phyloP scores from a whole-genome alignment of 2,797 vertebrate genomes.

The Liasis olivaceus region DNA sequence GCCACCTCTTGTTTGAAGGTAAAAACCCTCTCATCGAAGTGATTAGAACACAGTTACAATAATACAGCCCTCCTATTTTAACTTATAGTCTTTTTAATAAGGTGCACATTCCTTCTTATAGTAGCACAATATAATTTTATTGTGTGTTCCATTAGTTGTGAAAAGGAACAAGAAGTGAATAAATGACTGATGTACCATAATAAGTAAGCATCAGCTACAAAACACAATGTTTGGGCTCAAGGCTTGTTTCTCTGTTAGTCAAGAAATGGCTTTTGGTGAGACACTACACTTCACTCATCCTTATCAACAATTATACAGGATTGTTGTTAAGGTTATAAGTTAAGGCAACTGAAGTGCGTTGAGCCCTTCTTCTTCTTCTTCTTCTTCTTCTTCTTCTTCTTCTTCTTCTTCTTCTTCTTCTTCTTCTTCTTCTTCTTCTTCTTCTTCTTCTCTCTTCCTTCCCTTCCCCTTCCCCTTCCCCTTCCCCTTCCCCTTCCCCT shows the following conservation, averaged over 20 bases:
- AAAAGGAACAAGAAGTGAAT: conserved; percentile 32
- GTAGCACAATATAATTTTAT: conserved; percentile 47
- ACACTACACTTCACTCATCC: not conserved
- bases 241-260: not conserved
- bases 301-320: not conserved
- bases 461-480: accelerated
- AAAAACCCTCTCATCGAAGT: conserved; percentile 59
- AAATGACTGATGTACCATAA: not conserved
- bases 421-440: too few relatives aligned
- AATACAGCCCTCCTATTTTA: conserved; percentile 56
- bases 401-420: too few relatives aligned
- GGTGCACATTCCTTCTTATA: conserved; percentile 59
- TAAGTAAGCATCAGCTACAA: not conserved
- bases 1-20: not conserved
- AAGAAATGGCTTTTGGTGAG: not conserved
- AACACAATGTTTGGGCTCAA: not conserved
- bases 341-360: not conserved
- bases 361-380: not conserved
- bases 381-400: too few relatives aligned
- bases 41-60: conserved; percentile 60
- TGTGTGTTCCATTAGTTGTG: conserved; percentile 12
- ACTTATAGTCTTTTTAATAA: conserved; percentile 61
- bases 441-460: too few relatives aligned
- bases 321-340: not conserved
- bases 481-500: not conserved